Evolutionary conservation across 2,888 invertebrate genomes (phyloP), one percentile per base, ranked within the genome.

Genomic region (Morpho deidamia): DNA sequence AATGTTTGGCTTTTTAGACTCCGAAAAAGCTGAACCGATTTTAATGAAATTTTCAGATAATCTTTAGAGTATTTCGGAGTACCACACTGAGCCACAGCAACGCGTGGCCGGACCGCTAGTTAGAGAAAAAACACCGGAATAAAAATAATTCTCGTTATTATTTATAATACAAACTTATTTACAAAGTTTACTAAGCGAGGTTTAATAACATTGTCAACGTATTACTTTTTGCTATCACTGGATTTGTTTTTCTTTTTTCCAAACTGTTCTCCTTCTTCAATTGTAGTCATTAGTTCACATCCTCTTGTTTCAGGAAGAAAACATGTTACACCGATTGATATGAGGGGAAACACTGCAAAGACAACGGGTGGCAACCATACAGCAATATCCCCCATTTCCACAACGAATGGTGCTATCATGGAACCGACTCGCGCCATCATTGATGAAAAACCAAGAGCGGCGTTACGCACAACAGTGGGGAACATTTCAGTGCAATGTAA

Each of bases 381-480:
- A 8, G 84, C 79, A 0, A 88, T 71, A 33, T 77, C 72, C 51
- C 78, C 81, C 68, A 94, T 68, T 23, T 92, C 91, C 12, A 95
- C 93, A 7, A 97, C 92, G 70, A 95, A 95, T 0, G 97, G 97
- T 0, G 97, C 96, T 8, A 94, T 65, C 91, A 97, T 95, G 0
- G 96, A 96, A 0, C 97, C 97, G 23, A 97, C 85, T 61, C 97
- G 91, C 0, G 97, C 97, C 70, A 94, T 92, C 93, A 96, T 95
- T 0, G 97, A 97, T n/a, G 95, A 95, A n/a, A 94, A 91, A 0
- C 97, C 97, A 52, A 97, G 91, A 0, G 96, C 97, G 45, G 95
- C 94, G 68, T 96, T 97, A 35, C 97, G 90, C 1, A 97, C 94
- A 2, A 96, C 95, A 0, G 97, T 97, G 0, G 97, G 97, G 68